A percentile compares a stretch with the other conserved stretches of the same genome.
These are phyloP conservation scores for Apomyelois bistriatella DNA, from an alignment of 2,888 invertebrate genomes.

Conservation along the genomic window DNA sequence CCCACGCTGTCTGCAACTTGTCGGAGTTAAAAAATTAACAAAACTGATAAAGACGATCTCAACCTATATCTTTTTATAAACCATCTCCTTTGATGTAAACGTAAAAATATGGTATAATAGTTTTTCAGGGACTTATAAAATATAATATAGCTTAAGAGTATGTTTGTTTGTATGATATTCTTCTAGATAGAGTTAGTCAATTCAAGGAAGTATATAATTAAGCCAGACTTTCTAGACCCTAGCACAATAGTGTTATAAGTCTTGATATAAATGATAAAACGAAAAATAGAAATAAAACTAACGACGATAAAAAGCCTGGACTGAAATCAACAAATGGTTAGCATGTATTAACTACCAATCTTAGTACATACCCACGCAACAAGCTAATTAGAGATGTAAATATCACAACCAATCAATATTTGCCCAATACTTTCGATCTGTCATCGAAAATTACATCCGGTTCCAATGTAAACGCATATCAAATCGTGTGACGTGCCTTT, in stretches of 20 bases:
- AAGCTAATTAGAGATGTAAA: background rate
- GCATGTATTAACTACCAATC: background rate
- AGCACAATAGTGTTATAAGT: too few relatives aligned
- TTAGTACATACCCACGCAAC: background rate
- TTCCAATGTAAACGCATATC: conserved; percentile 28
- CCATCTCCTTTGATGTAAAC: too few relatives aligned
- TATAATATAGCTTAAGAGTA: too few relatives aligned
- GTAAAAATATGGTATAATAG: too few relatives aligned
- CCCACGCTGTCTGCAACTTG: conserved; percentile 31
- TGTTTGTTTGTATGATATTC: too few relatives aligned
- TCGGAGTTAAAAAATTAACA: background rate
- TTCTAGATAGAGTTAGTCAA: too few relatives aligned
- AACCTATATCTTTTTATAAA: too few relatives aligned
- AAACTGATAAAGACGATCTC: background rate
- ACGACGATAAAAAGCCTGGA: background rate
- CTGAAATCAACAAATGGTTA: background rate
- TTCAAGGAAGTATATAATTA: too few relatives aligned
- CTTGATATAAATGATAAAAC: too few relatives aligned
- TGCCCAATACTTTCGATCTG: conserved; percentile 2
- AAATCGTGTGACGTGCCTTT: conserved; percentile 48
- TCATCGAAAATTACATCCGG: conserved; percentile 7
- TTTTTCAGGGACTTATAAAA: too few relatives aligned
- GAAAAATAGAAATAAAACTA: too few relatives aligned
- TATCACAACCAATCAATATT: conserved; percentile 5
- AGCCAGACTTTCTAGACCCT: too few relatives aligned